Percentiles rank a stretch among this genome's conserved stretches.
phyloP scores from a whole-genome alignment of 1,140 invertebrate genomes.

The Diploscapter pachys region DNA sequence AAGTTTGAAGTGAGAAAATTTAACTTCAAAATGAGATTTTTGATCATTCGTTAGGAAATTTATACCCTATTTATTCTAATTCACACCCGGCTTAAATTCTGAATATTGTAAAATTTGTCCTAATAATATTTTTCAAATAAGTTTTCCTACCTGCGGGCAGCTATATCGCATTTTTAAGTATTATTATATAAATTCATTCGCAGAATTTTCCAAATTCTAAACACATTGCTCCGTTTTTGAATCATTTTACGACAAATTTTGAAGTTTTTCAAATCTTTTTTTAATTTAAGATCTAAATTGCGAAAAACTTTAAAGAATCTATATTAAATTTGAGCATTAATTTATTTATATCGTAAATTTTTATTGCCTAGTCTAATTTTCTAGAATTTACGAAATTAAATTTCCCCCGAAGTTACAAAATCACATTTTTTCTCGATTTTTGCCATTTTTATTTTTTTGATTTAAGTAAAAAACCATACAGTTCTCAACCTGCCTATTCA shows the following conservation, averaged over 20 bases:
- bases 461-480: too few species aligned
- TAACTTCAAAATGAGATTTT: background rate
- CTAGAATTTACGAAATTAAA: too few species aligned
- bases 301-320: background rate
- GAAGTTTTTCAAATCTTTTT: background rate
- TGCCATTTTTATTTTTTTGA: too few species aligned
- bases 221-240: background rate
- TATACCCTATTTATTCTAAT: background rate
- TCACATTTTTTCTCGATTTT: too few species aligned
- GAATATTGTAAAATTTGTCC: background rate
- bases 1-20: background rate
- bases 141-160: background rate
- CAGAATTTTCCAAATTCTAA: background rate
- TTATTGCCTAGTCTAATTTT: too few species aligned
- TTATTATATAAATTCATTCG: background rate
- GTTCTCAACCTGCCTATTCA: too few species aligned
- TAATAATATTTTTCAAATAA: background rate
- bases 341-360: too few species aligned
- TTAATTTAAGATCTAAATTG: background rate
- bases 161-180: background rate
- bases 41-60: background rate
- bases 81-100: background rate
- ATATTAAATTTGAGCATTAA: too few species aligned
- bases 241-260: background rate
- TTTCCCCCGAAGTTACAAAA: too few species aligned